Evolutionary conservation across 2,888 invertebrate species (phyloP).

Genomic region (Eumerus sabulonum): DNA sequence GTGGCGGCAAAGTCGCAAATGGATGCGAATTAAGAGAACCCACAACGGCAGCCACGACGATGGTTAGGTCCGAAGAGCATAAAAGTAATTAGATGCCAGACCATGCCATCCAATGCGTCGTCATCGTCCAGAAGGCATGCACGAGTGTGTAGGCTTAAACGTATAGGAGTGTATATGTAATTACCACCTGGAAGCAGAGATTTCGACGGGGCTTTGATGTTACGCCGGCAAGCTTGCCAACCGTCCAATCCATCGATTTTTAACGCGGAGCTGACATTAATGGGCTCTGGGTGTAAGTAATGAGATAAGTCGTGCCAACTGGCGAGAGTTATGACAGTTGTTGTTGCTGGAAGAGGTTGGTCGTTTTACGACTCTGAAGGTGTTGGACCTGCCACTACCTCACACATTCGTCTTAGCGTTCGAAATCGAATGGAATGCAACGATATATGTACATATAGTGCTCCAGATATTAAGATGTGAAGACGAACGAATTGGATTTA

Average conservation of each 20-base stretch:
- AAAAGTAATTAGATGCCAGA: conserved; percentile 67
- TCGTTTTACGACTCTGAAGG: conserved; percentile 47
- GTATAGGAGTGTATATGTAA: conserved; percentile 53
- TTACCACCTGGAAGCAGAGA: conserved; percentile 64
- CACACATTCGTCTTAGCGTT: too few species aligned
- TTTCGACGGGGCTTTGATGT: conserved; percentile 73
- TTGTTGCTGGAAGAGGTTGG: conserved; percentile 19
- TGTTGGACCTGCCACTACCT: conserved; percentile 17
- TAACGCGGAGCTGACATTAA: conserved; percentile 79
- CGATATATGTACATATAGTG: background rate
- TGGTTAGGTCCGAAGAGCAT: conserved; percentile 47
- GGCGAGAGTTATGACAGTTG: conserved; percentile 66
- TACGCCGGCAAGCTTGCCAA: conserved; percentile 73
- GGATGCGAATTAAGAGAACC: conserved; percentile 53
- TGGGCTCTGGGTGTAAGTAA: conserved; percentile 75
- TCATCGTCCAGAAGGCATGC: conserved; percentile 17
- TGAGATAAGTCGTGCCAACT: conserved; percentile 73
- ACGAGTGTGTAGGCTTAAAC: background rate
- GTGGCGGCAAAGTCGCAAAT: conserved; percentile 45
- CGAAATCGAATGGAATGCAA: background rate
- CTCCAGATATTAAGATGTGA: conserved; percentile 14
- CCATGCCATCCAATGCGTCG: conserved; percentile 40
- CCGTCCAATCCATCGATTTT: conserved; percentile 78
- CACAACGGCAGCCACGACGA: conserved; percentile 47
- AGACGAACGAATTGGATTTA: conserved; percentile 9